Base-by-base conservation (phyloP, 2,113 vertebrate genomes). In the Petromus typicus region DNA sequence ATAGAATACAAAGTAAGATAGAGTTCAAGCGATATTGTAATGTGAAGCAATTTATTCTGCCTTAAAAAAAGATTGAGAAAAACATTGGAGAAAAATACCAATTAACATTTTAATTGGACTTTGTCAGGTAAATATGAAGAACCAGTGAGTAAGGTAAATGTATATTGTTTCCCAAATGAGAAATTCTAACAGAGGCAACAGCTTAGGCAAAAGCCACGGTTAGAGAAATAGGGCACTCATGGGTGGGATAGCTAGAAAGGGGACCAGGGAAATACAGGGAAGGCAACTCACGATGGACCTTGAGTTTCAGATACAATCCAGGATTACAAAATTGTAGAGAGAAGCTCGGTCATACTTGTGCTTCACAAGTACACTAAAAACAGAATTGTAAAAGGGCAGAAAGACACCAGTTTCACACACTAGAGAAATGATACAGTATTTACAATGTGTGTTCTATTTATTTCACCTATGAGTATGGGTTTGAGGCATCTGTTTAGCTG, bases 31-130 rank as follows among this genome's bases (percentile, higher is more conserved):
- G 22, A 75, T 34, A 34, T 7, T 32, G 8, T 37, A 16, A 66
- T 89, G 79, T 45, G 9, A 67, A 56, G 25, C 40, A 48, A n/a
- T 93, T 93, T 67, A 61, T 73, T 94, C 6, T 64, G 14, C 45
- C 82, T 71, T 61, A 37, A 63, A 10, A n/a, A 57, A 12, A 40
- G 20, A n/a, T 34, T 48, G 54, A 82, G 64, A 13, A 93, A 82
- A 23, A n/a, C 51, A 57, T 78, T 37, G 89, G 37, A 90, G 75
- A 67, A 48, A 66, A 64, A 30, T 67, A 56, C 27, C 25, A 80
- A 56, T 64, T 51, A 89, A 66, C 45, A 71, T 86, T 91, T 81
- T 86, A 78, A 73, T 69, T 93, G 54, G 48, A 56, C n/a, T 71
- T 89, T 43, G 2, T 93, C 86, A 73, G 64, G 7, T 51, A 61